Base-by-base conservation (phyloP, 2,113 vertebrate species). In the Lamprologus tigripictilis region DNA sequence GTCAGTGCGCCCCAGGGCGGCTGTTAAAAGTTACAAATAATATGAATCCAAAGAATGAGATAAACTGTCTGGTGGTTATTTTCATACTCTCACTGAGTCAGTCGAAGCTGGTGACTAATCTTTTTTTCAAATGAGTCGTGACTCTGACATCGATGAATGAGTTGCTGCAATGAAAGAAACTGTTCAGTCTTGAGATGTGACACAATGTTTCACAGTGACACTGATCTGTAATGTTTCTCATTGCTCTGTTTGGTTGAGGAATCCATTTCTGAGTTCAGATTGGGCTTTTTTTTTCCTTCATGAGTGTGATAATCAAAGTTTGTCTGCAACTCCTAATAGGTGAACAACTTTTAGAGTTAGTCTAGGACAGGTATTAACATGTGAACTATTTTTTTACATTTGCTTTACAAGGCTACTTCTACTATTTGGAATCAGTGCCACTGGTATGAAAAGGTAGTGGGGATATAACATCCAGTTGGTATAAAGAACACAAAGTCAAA, bases 401-500 rank as follows among this genome's bases (percentile, higher is more conserved):
- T 26, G 55, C 16, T 58, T 10, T 26, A 28, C 28, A 49, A 82
- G 61, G 26, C 13, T 85, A 37, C 42, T 5, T n/a, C 19, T 33
- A 47, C 40, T 73, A 47, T 76, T 31, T 19, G 21, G 3, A 82
- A 79, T 57, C 55, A 26, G 8, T 35, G 19, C 47, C n/a, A n/a
- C 28, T 3, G 4, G 28, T 53, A 47, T 88, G 88, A 88, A 80
- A 47, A 4, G 14, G 47, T 31, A 73, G 40, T 49, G 37, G 0
- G 6, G 9, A 86, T 82, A 49, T 90, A 80, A 76, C 23, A 76
- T 66, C 31, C 31, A 66, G 61, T 83, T 76, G 80, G 58, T 53
- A 66, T 81, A 53, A 89, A 61, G 11, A 6, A 79, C 73, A n/a
- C 13, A 13, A 91, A 93, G 93, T 94, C 90, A 91, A 66, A 91